Base-by-base conservation (phyloP, 1,140 invertebrate species). In the Trichonephila inaurata region DNA sequence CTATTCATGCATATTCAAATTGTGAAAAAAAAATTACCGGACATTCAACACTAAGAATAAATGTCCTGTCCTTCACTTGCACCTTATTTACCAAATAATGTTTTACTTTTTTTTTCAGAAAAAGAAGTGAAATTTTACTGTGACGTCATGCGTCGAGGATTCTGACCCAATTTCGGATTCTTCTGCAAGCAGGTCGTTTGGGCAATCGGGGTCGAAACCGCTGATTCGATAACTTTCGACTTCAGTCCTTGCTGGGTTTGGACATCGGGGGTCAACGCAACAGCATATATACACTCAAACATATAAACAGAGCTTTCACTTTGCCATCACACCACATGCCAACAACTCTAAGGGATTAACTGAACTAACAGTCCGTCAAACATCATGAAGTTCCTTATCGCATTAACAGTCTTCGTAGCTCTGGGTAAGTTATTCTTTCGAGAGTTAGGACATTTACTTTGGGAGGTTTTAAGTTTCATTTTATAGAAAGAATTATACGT, bases 121-220 rank as follows among this genome's bases (percentile, higher is more conserved):
- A 62, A 77, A 93, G 66, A 88, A 58, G 81, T 82, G 92, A 93
- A 93, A 93, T 93, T 93, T 86, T 62, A 16, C 24, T 28, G 40
- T 92, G 61, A 92, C 86, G 92, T 93, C 92, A 88, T 28, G 28
- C 8, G 24, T n/a, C 51, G 85, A 81, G 72, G 86, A 89, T 89
- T 93, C 92, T 93, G 92, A 93, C 92, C 92, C 28, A 93, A 44
- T 62, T 93, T 62, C 86, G 72, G 86, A 24, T 77, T 89, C 69
- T 89, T 82, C 21, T 19, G 21, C 66, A 93, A 93, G 88, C 92
- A 81, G 92, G 92, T 93, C 92, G 92, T 88, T 88, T 88, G 58
- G 24, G 85, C 72, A 93, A 93, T 92, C 92, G 85, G 92, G 92
- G 92, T 93, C 92, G 92, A 93, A 93, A 66, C 33, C 85, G 86